Conservation (phyloP, 2,888 invertebrate genomes). For the Ganaspis brasiliensis region DNA sequence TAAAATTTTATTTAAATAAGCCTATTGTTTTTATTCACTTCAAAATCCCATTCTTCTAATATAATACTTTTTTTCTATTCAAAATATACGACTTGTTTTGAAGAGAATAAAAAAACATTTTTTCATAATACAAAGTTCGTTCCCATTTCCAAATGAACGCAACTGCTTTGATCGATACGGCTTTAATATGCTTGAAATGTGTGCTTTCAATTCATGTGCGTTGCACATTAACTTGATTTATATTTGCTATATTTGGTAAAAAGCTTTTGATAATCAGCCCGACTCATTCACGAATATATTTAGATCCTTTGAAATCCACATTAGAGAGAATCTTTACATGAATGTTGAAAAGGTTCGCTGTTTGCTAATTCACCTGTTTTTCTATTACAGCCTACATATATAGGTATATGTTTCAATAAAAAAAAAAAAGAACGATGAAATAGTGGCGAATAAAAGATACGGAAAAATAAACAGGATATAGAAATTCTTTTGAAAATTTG, state of each 20-base stretch:
- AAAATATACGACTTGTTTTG: too few species aligned
- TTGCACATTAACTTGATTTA: constrained; percentile 39
- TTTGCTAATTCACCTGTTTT: background rate
- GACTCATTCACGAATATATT: constrained; percentile 18
- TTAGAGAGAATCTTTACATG: background rate
- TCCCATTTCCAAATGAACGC: constrained; percentile 36
- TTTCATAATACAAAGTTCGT: background rate
- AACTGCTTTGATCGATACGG: constrained; percentile 35
- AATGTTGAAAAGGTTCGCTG: background rate
- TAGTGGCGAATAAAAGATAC: too few species aligned
- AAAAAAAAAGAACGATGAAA: background rate
- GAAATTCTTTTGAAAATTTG: background rate
- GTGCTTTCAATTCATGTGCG: constrained; percentile 12
- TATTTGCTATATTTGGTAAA: constrained; percentile 36
- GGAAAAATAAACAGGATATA: background rate
- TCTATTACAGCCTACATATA: background rate
- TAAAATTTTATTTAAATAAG: too few species aligned
- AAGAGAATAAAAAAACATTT: background rate
- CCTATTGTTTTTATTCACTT: too few species aligned
- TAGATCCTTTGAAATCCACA: constrained; percentile 5
- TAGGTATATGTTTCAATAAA: background rate
- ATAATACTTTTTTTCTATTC: too few species aligned
- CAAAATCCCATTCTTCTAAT: too few species aligned
- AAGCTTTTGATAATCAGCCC: constrained; percentile 26
- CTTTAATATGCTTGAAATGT: constrained; percentile 39